Evolutionary conservation across 2,888 invertebrate species (phyloP), one percentile per base, ranked within the genome.

Genomic region (Leptinotarsa peninsularis): DNA sequence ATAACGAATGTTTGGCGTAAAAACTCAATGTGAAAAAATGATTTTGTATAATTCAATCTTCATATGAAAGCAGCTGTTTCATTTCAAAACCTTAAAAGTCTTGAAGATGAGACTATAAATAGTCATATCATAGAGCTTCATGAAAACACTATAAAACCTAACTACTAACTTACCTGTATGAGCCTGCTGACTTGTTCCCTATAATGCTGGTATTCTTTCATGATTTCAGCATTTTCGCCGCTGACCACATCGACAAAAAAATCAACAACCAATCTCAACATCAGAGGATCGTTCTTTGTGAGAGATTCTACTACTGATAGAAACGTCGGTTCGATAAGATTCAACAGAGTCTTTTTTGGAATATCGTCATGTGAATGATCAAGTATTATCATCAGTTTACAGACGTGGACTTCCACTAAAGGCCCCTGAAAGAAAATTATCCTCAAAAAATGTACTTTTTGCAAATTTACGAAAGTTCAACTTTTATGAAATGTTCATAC

Each of bases 331-430:
- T 88, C 85, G 1, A 90, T 88, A 75, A 91, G 88, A 79, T 90
- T 89, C 49, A 89, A 76, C 58, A 91, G 87, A 74, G 89, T 87
- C 58, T 86, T 88, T 74, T 89, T 88, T 0, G 91, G 89, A 67
- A 91, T 88, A 66, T 90, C 88, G 67, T 89, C 89, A 78, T 89
- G 88, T 49, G 89, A 86, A 67, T 89, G 87, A 80, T 91, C 91
- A 74, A 91, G 80, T 78, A 91, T 90, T 72, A 91, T 89, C 67
- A 91, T 84, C 71, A 91, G 83, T 82, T 91, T 91, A 80, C 90
- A 90, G 23, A 90, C 90, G 80, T 91, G 90, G 4, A 91, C 88
- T 82, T 90, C 88, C 14, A 89, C 88, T 77, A 89, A 83, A 5
- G 86, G 82, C 5, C 87, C 87, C 88, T 88, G 73, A 78, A 84